Evolutionary conservation across 2,888 invertebrate species (phyloP), one percentile per base, ranked within the genome.

Genomic region (Caenorhabditis macrosperma): DNA sequence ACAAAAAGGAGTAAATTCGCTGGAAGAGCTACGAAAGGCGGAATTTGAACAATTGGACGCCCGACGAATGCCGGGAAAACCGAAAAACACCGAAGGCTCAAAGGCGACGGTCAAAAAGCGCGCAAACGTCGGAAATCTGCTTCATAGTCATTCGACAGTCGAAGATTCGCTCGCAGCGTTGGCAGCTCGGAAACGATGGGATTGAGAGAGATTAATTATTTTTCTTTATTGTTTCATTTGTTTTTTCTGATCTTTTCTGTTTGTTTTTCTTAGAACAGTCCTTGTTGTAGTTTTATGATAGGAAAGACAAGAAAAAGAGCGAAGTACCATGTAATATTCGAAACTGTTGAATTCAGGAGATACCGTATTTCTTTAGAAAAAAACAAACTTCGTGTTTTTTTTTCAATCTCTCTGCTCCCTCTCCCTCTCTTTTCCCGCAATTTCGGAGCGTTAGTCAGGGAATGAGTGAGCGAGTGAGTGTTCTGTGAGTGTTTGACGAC

Each of bases 181-280:
- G 59, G 78, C 85, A 7, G 64, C 79, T 30, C 72, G 88, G 52
- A 89, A 91, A 69, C 88, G 91, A 82, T 88, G 90, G 85, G 90
- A 90, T 74, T 89, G 66, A 81, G 41, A 17, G 12, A 22, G 24
- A 20, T 46, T 26, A 28, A 12, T 77, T 20, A 68, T 69, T n/a
- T 30, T 68, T 35, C n/a, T 46, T 33, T 46, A 12, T 20, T 66
- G n/a, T n/a, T n/a, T n/a, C n/a, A n/a, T n/a, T n/a, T n/a, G n/a
- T n/a, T n/a, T n/a, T n/a, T n/a, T n/a, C n/a, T n/a, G n/a, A n/a
- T n/a, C n/a, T n/a, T n/a, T n/a, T n/a, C n/a, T n/a, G n/a, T 64
- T 44, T 59, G 30, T 26, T 41, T 35, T 15, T 67, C 1, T 63
- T 26, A n/a, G n/a, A n/a, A n/a, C n/a, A n/a, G n/a, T n/a, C n/a